phyloP scores from a whole-genome alignment of 2,888 invertebrate species.

The Saturnia pavonia region DNA sequence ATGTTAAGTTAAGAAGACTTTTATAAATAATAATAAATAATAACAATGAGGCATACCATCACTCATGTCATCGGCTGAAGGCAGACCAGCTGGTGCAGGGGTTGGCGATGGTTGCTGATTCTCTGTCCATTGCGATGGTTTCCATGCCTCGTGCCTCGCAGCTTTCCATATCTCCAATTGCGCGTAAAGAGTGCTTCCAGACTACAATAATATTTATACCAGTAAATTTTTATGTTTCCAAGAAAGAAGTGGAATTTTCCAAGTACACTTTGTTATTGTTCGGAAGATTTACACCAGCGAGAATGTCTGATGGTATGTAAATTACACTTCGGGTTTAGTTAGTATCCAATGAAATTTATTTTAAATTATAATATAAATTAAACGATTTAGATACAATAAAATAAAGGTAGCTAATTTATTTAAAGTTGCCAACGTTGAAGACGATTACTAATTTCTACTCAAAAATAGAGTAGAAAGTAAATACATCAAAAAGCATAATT shows the following conservation, averaged over 20 bases:
- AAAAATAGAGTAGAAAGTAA: not conserved
- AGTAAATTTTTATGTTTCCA: not conserved
- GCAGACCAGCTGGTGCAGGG: slow-evolving; percentile 65
- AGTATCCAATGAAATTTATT: slow-evolving; percentile 7
- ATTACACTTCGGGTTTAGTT: slow-evolving; percentile 16
- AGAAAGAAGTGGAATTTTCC: not conserved
- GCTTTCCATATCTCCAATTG: slow-evolving; percentile 96
- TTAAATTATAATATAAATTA: slow-evolving; percentile 6
- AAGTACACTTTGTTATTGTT: slow-evolving; percentile 17
- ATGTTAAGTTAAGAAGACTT: too few relatives aligned
- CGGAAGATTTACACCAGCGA: slow-evolving; percentile 11
- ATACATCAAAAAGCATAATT: not conserved
- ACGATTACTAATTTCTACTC: not conserved
- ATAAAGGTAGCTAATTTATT: not conserved
- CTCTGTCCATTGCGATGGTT: slow-evolving; percentile 76
- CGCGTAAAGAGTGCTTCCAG: slow-evolving; percentile 92
- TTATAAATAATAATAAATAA: not conserved
- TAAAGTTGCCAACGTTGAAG: not conserved
- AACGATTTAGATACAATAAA: not conserved
- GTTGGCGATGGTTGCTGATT: slow-evolving; percentile 67
- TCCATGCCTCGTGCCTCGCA: slow-evolving; percentile 83
- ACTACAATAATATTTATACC: slow-evolving; percentile 78
- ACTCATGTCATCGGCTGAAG: slow-evolving; percentile 85
- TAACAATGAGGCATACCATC: slow-evolving; percentile 81
- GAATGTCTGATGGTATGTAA: slow-evolving; percentile 1